These are phyloP conservation scores for Sebastiscus albofasciatus DNA, from an alignment of 2,797 vertebrate species.

Conservation along the genomic window DNA sequence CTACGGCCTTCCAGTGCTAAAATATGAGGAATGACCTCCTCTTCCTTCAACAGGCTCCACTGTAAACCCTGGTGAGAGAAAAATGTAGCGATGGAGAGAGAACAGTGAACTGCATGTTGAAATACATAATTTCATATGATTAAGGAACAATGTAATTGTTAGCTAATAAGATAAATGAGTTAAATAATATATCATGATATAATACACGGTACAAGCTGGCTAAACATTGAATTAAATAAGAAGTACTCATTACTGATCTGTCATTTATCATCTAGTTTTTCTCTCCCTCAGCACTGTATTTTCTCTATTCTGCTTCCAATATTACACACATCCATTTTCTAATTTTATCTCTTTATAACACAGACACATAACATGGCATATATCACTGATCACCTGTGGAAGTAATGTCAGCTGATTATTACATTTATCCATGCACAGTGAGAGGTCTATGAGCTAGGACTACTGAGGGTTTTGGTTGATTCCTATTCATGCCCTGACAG, in stretches of 20 bases:
- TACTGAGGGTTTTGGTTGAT: constrained; percentile 69
- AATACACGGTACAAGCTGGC: not conserved
- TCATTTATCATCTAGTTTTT: constrained; percentile 10
- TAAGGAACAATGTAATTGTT: constrained; percentile 28
- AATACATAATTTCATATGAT: constrained; percentile 11
- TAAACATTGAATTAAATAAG: constrained; percentile 10
- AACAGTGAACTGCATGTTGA: constrained; percentile 22
- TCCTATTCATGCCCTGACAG: constrained; percentile 72
- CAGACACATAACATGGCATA: constrained; percentile 57
- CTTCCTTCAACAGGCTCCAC: constrained; percentile 96
- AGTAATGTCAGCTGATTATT: constrained; percentile 84
- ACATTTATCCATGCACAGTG: constrained; percentile 77
- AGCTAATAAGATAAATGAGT: not conserved
- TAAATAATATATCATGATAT: not conserved
- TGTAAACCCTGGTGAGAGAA: constrained; percentile 88
- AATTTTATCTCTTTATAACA: constrained; percentile 44
- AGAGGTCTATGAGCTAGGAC: constrained; percentile 71
- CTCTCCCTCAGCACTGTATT: constrained; percentile 43
- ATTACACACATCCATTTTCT: constrained; percentile 9
- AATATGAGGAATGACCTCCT: constrained; percentile 94
- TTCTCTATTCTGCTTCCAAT: constrained; percentile 31
- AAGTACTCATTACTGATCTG: not conserved
- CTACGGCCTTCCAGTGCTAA: constrained; percentile 94
- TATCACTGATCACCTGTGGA: constrained; percentile 81
- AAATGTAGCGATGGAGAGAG: constrained; percentile 12